Base-by-base conservation (phyloP, 2,797 vertebrate species). In the Aplochiton taeniatus region DNA sequence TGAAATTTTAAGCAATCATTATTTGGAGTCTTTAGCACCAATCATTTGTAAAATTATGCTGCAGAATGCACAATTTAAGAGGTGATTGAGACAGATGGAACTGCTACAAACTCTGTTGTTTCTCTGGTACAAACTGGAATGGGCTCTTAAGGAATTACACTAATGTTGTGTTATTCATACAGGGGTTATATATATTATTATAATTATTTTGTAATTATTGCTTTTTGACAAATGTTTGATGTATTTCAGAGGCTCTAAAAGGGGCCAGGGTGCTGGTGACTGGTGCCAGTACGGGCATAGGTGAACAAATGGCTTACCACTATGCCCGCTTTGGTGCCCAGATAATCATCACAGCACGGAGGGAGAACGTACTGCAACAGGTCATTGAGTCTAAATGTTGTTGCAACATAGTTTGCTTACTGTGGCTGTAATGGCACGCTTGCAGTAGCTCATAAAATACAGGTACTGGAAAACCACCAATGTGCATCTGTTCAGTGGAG, bases 241-340 rank as follows among this genome's bases (percentile, higher is more conserved):
- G 50, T 68, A 49, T 74, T 51, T 51, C 72, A 93, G 91, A 90
- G 19, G 88, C 85, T 52, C 77, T 93, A 41, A 82, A 69, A 75
- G 90, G 91, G 4, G 83, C 83, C 58, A 82, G 77, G 49, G 88
- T 93, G 0, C 20, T 93, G 75, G 87, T 93, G 75, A 92, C 92
- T 0, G 90, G 91, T 12, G 91, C 93, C 57, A 94, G 92, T 64
- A 88, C 85, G 7, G 93, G 93, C 14, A 92, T 94, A 11, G 91
- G 91, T 5, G 91, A 94, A 73, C 91, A 93, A 80, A 69, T 93
- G 45, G 89, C 90, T 0, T 93, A 94, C 73, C 91, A 92, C 61
- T 91, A 90, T 12, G 88, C 91, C 16, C 78, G 80, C 19, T 85
- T 91, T 61, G 91, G 91, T 44, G 90, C 92, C 13, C 84, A 91